A percentile compares a stretch with the other conserved stretches of the same genome.
phyloP scores from a whole-genome alignment of 2,797 vertebrate species.

The Tiaroga cobitis region DNA sequence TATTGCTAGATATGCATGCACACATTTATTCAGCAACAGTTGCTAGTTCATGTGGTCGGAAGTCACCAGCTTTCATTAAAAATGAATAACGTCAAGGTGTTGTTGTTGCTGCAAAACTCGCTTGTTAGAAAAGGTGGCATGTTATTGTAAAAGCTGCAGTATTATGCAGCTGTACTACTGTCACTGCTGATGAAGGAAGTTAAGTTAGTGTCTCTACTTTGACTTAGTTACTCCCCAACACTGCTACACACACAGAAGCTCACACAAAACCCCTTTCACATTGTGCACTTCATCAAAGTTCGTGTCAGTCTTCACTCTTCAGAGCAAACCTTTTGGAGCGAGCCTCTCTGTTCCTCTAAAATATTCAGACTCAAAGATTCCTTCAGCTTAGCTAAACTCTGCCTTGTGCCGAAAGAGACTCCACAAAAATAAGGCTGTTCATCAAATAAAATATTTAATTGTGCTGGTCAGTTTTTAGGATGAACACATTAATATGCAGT shows the following conservation, averaged over 20 bases:
- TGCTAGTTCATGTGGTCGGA: not conserved
- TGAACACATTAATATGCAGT: not conserved
- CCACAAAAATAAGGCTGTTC: not conserved
- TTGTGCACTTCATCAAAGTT: constrained; percentile 2
- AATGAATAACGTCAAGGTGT: not conserved
- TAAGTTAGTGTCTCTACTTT: not conserved
- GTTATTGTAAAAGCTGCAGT: not conserved
- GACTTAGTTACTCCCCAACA: not conserved
- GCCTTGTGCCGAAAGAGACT: not conserved
- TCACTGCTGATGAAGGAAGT: not conserved
- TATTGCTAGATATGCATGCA: not conserved
- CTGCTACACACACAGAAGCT: not conserved
- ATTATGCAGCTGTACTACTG: not conserved
- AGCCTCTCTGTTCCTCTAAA: constrained; percentile 50
- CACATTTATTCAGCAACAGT: not conserved
- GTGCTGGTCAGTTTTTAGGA: not conserved
- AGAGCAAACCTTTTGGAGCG: constrained; percentile 24
- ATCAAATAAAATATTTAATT: not conserved
- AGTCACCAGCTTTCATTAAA: not conserved
- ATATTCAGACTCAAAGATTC: constrained; percentile 39
- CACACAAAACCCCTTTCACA: not conserved
- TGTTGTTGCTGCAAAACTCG: not conserved
- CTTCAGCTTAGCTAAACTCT: constrained; percentile 28
- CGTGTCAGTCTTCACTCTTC: constrained; percentile 35
- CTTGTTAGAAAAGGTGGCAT: not conserved